Conservation (phyloP, 2,888 invertebrate genomes). For the Drosophila paramelanica region DNA sequence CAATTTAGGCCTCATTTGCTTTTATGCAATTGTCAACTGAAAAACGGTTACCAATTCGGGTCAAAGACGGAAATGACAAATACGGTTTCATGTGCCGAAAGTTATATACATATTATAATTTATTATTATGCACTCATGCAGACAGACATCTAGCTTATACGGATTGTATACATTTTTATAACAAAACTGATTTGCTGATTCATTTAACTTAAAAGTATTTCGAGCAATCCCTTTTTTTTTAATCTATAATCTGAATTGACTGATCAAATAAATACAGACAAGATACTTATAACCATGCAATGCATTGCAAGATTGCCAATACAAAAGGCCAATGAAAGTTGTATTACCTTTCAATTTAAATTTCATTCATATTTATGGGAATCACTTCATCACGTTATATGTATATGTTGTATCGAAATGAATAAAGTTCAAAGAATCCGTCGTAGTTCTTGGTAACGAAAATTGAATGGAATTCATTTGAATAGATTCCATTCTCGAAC, state of each 20-base stretch:
- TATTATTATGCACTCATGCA: not conserved
- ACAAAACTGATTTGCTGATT: no score
- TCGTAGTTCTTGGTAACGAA: not conserved
- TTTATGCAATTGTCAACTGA: slow-evolving; percentile 17
- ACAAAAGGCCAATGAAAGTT: not conserved
- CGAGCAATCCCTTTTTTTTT: no score
- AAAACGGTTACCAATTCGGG: slow-evolving; percentile 10
- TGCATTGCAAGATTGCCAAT: no score
- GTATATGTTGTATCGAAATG: not conserved
- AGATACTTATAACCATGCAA: no score
- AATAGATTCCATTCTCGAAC: not conserved
- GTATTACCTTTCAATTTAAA: not conserved
- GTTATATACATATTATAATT: not conserved
- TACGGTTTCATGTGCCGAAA: not conserved
- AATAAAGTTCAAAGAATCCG: not conserved
- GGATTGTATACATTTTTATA: no score
- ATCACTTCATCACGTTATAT: not conserved
- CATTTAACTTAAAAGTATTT: no score
- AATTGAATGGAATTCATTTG: slow-evolving; percentile 12
- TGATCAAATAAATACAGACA: no score
- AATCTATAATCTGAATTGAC: no score
- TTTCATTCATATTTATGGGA: not conserved
- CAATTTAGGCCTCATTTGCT: slow-evolving; percentile 22
- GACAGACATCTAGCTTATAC: no score
- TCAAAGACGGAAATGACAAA: slow-evolving; percentile 1